Percentiles rank a stretch among this genome's conserved stretches.
phyloP scores from a whole-genome alignment of 2,888 invertebrate genomes.

The Cynaeus angustus region DNA sequence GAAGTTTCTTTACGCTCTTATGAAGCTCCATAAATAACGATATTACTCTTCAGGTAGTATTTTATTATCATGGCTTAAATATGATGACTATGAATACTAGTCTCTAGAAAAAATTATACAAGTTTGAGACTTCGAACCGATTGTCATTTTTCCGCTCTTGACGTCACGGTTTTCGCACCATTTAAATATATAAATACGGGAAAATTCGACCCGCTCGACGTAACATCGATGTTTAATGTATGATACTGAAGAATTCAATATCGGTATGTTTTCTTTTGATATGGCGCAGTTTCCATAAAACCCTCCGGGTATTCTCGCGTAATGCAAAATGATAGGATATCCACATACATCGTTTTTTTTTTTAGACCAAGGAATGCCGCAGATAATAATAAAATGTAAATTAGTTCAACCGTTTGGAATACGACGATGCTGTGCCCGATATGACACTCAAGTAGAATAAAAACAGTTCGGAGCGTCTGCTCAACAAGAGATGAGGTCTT shows the following conservation, averaged over 20 bases:
- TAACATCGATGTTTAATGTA: constrained; percentile 47
- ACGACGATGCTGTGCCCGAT: neutral
- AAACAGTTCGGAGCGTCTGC: neutral
- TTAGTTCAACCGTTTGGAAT: constrained; percentile 28
- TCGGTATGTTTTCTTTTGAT: constrained; percentile 48
- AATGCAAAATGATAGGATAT: constrained; percentile 43
- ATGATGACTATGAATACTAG: too few relatives aligned
- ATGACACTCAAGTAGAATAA: too few relatives aligned
- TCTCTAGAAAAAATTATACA: too few relatives aligned
- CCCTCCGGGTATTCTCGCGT: constrained; percentile 41
- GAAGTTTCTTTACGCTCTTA: neutral
- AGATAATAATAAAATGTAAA: constrained; percentile 46
- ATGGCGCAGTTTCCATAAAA: constrained; percentile 42
- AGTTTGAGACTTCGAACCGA: neutral
- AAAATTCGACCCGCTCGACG: constrained; percentile 32
- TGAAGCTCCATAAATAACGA: neutral
- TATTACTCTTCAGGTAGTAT: neutral
- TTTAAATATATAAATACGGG: constrained; percentile 41
- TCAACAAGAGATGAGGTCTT: constrained; percentile 20
- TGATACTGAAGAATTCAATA: constrained; percentile 46
- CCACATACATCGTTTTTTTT: constrained; percentile 29
- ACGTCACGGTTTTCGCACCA: constrained; percentile 36
- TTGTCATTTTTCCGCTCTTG: constrained; percentile 8
- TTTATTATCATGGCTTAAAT: too few relatives aligned
- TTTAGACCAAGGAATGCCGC: constrained; percentile 29